Evolutionary conservation across 2,888 invertebrate genomes (phyloP), one percentile per base, ranked within the genome.

Genomic region (Clistopyga incitator): DNA sequence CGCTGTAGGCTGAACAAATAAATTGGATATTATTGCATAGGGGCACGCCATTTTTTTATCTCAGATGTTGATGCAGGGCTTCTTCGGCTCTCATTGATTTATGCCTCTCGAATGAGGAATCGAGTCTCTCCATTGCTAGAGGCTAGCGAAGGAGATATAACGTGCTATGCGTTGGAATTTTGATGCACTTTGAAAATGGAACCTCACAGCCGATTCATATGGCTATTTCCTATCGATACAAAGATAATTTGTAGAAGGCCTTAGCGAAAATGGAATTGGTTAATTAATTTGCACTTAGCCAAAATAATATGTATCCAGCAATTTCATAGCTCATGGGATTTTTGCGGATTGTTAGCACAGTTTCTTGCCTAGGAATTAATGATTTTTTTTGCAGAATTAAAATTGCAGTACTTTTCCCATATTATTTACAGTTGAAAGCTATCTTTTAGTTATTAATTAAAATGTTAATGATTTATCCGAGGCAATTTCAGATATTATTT

Each of bases 11-110:
- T 2, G 34, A 18, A 52, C 1, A 52, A 52, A 72, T 56, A 67
- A 20, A 42, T 67, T 74, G n/a, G n/a, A n/a, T n/a, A 67, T 68
- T 59, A 50, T 68, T 34, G 23, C 25, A 77, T 47, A 20, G 45
- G 15, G 38, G 59, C 34, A 59, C 79, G 79, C 79, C 79, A 80
- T 80, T 56, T 80, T 56, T 74, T 61, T 29, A 18, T 68, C 64
- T 29, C 54, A 34, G 56, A 64, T 45, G 47, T 18, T 38, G 72
- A 65, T 74, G 79, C 25, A 38, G 59, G 67, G 47, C 74, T 80
- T 80, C 29, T 29, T 29, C 68, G 70, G 59, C 59, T 23, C 59
- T 80, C 79, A 68, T 80, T 80, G 72, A 80, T 80, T 80, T 59
- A 59, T 74, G 10, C 42, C 45, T 13, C 50, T 45, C 38, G n/a